Evolutionary conservation across 2,797 vertebrate genomes (phyloP).

Genomic region (Etheostoma perlongum): DNA sequence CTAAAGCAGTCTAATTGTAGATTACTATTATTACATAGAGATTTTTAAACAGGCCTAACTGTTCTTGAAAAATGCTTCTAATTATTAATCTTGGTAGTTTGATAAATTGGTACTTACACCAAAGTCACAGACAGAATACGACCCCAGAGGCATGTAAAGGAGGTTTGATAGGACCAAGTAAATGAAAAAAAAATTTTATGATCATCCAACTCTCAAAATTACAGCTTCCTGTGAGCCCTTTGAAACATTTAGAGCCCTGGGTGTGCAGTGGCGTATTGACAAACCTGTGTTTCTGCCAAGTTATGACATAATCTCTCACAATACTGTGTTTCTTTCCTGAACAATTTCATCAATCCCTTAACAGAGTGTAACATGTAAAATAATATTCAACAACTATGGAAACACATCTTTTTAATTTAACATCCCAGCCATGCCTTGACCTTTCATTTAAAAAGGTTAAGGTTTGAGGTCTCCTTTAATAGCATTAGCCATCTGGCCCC

Average conservation of each 20-base stretch:
- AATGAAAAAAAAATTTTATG: neutral
- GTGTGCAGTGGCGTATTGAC: neutral
- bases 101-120: neutral
- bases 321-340: constrained; percentile 31
- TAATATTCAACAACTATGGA: constrained; percentile 23
- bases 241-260: constrained; percentile 12
- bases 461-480: constrained; percentile 2
- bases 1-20: neutral
- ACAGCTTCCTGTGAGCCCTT: constrained; percentile 22
- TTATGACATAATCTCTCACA: constrained; percentile 36
- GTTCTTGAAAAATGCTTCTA: neutral
- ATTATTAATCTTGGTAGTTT: neutral
- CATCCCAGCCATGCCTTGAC: neutral
- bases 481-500: neutral
- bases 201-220: constrained; percentile 6
- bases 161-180: neutral
- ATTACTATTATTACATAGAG: neutral
- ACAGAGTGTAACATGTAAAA: constrained; percentile 28
- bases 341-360: constrained; percentile 29
- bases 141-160: neutral
- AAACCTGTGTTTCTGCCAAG: constrained; percentile 30
- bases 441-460: neutral
- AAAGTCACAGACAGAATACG: constrained; percentile 12
- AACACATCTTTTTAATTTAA: neutral
- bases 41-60: neutral